Evolutionary conservation across 1,140 invertebrate genomes (phyloP).

Genomic region (Lepidotrigona ventralis): DNA sequence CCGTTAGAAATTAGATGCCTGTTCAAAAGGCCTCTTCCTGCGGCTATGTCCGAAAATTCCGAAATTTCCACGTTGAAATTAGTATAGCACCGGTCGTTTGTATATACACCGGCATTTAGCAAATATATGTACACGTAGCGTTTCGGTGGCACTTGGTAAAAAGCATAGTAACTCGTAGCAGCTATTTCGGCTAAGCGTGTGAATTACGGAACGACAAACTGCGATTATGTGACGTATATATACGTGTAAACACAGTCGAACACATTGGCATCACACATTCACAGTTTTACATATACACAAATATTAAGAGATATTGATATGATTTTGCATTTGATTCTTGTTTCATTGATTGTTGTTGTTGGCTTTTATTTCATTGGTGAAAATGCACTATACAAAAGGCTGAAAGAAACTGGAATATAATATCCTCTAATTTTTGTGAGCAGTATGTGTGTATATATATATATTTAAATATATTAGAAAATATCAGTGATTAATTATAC

Average conservation of each 20-base stretch:
- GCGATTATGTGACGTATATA: too few relatives aligned
- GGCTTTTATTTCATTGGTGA: too few relatives aligned
- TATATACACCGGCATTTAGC: not conserved
- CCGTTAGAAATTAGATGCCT: conserved; percentile 52
- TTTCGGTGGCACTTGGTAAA: not conserved
- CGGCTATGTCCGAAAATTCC: not conserved
- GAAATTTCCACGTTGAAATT: conserved; percentile 7
- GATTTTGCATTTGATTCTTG: too few relatives aligned
- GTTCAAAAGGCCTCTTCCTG: conserved; percentile 12
- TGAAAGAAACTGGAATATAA: too few relatives aligned
- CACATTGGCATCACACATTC: not conserved
- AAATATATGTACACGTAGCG: not conserved
- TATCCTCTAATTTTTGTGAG: too few relatives aligned
- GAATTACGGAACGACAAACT: not conserved
- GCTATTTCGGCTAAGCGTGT: not conserved
- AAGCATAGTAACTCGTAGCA: not conserved
- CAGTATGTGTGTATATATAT: too few relatives aligned
- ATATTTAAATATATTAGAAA: too few relatives aligned
- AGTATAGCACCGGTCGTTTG: not conserved
- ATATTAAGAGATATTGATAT: too few relatives aligned
- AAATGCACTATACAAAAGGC: too few relatives aligned
- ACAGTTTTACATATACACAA: too few relatives aligned
- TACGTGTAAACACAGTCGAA: not conserved
- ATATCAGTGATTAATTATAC: too few relatives aligned
- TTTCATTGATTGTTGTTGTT: too few relatives aligned